Base-by-base conservation (phyloP, 92 coral and sea anemone genomes). In the Siderastrea siderea region DNA sequence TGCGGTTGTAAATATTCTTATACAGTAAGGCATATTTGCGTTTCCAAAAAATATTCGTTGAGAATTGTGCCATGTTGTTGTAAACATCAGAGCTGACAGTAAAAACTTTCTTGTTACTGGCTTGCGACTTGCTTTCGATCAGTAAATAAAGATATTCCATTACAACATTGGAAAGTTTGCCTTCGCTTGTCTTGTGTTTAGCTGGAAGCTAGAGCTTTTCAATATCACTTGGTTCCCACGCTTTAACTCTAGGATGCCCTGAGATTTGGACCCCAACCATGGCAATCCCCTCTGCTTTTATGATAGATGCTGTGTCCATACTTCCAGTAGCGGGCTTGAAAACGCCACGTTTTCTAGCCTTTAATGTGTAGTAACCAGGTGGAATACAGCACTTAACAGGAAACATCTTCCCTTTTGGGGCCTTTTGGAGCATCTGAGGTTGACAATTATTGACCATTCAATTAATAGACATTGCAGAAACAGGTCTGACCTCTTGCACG, bases 71-170 rank as follows among this genome's bases (percentile, higher is more conserved):
- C 84, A 92, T 84, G 87, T 69, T 78, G 59, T 79, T 65, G 80
- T 80, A 81, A 13, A 90, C 89, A 38, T 90, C 84, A 26, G 89
- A 66, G 75, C 68, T 90, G 73, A 84, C 78, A 62, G 90, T 90
- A 14, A 66, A 50, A 52, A 84, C 82, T 46, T 55, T 47, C 47
- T 74, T 71, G 1, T 86, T 81, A 74, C 64, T 78, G 58, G 84
- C 77, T 59, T 59, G 64, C 17, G 90, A 79, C 15, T 85, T 26
- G 46, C 79, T 77, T 80, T 90, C 91, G 8, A 91, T 86, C 61
- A 86, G 13, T 14, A 81, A 73, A 69, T 86, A 79, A 16, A 84
- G 62, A 19, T 90, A 68, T 84, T 90, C 79, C 43, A 85, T 66
- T 2, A 90, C 68, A 58, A 90, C 71, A 53, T 90, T 90, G 26